Conservation (phyloP, 2,113 vertebrate species). For the Hylia prasina region DNA sequence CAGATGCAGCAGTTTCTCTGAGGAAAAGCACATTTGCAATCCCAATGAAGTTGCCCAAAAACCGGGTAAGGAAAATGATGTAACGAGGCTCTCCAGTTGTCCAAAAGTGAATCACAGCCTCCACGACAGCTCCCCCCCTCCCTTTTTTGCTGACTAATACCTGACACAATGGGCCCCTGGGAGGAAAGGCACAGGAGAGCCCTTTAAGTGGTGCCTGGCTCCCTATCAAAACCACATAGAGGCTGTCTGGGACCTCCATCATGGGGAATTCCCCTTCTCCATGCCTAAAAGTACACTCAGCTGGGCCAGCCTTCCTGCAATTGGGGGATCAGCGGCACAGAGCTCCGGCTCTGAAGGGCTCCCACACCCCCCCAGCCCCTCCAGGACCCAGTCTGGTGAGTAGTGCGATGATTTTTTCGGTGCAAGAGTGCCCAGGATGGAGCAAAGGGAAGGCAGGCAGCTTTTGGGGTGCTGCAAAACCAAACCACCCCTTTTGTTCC, state of each 20-base stretch:
- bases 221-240: slow-evolving; percentile 54
- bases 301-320: slow-evolving; percentile 61
- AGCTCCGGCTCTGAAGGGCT: neutral
- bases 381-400: slow-evolving; percentile 40
- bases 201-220: slow-evolving; percentile 67
- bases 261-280: slow-evolving; percentile 77
- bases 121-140: neutral
- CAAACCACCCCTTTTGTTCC: neutral
- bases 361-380: neutral
- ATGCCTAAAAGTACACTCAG: slow-evolving; percentile 70
- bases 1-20: neutral
- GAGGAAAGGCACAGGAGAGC: slow-evolving; percentile 27
- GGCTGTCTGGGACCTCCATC: slow-evolving; percentile 68
- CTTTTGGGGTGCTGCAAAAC: neutral
- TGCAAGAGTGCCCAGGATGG: accelerated
- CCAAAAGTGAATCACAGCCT: slow-evolving; percentile 27
- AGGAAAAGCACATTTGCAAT: neutral
- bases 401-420: neutral
- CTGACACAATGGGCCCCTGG: neutral
- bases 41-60: neutral
- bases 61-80: neutral
- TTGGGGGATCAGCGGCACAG: neutral
- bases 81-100: neutral
- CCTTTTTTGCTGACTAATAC: slow-evolving; percentile 31
- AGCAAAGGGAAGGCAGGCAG: neutral